Conservation (phyloP, 2,113 vertebrate species). For the Lasiurus cinereus region DNA sequence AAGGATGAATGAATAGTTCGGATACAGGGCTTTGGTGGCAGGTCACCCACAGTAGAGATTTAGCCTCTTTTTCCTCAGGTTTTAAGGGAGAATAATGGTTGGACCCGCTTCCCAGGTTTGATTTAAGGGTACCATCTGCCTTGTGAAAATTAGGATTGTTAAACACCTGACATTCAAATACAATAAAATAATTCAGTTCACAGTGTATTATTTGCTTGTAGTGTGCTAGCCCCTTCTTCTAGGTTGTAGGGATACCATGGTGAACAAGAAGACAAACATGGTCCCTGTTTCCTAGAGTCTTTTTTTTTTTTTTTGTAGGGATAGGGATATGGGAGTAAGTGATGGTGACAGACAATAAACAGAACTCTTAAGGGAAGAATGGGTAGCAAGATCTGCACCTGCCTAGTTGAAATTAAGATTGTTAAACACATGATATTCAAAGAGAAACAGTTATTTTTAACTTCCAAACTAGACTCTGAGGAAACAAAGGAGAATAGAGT, state of each 20-base stretch:
- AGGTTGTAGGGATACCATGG: neutral
- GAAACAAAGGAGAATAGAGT: neutral
- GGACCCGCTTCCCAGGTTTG: neutral
- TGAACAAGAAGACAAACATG: neutral
- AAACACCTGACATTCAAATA: neutral
- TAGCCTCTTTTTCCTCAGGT: neutral
- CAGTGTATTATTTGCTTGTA: neutral
- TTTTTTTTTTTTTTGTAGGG: neutral
- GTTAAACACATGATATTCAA: slow-evolving; percentile 1
- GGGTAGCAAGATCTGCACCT: neutral
- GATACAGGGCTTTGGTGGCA: neutral
- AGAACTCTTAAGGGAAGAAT: neutral
- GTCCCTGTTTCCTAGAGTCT: neutral
- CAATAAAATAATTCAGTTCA: neutral
- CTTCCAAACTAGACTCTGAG: neutral
- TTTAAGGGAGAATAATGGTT: neutral
- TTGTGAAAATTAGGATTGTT: neutral
- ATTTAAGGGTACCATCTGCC: neutral
- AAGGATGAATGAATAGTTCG: neutral
- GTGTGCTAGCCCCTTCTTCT: neutral
- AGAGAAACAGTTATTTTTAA: neutral
- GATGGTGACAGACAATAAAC: neutral
- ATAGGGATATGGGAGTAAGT: neutral
- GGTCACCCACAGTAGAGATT: neutral
- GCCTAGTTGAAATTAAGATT: slow-evolving; percentile 18